These are phyloP conservation scores for Emydocephalus ijimae DNA, from an alignment of 2,113 vertebrate species.

Conservation along the genomic window DNA sequence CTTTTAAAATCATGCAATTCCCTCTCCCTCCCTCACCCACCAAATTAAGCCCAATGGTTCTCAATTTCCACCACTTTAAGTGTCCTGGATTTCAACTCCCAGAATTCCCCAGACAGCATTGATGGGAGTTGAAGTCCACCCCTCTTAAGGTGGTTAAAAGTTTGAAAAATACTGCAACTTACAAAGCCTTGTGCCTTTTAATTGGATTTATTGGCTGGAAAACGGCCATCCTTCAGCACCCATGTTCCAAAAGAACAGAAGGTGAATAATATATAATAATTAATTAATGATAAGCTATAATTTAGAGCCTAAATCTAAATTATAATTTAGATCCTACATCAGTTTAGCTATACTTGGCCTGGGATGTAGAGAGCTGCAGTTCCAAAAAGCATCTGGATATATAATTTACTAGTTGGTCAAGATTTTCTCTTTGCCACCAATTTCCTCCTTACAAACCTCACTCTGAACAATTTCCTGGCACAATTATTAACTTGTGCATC, in stretches of 20 bases:
- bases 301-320: not conserved
- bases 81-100: no score
- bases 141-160: not conserved
- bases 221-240: not conserved
- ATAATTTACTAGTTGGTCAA: not conserved
- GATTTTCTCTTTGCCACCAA: no score
- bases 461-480: no score
- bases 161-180: not conserved
- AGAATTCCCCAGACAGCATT: no score
- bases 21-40: not conserved
- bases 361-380: no score
- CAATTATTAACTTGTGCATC: no score
- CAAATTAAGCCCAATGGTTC: not conserved
- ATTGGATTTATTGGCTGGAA: not conserved
- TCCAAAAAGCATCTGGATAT: not conserved
- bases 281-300: not conserved
- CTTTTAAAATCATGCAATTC: not conserved
- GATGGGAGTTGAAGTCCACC: no score
- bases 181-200: not conserved
- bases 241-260: not conserved
- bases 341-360: no score
- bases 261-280: not conserved
- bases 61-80: no score
- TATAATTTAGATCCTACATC: not conserved
- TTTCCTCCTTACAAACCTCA: no score